Conservation (phyloP, 2,113 vertebrate genomes). For the Ceuthmochares aereus region DNA sequence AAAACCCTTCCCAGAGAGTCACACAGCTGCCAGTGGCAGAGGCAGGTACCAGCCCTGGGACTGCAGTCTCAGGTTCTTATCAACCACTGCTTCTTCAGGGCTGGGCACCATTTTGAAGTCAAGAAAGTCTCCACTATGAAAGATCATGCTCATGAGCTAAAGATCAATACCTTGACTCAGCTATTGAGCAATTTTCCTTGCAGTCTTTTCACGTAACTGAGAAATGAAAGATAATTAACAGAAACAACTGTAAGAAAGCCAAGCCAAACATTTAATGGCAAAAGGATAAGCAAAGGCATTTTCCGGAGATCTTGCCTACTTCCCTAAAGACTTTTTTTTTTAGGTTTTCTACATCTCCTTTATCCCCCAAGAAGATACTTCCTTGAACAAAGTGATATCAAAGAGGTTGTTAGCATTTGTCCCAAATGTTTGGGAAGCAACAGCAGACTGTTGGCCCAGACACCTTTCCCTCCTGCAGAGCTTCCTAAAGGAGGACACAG, state of each 20-base stretch:
- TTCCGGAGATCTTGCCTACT: neutral
- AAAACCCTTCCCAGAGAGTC: neutral
- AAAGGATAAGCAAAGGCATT: neutral
- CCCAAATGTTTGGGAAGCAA: neutral
- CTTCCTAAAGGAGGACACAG: neutral
- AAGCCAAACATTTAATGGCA: neutral
- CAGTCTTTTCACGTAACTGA: neutral
- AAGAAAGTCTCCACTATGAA: neutral
- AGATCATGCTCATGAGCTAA: neutral
- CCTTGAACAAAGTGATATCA: neutral
- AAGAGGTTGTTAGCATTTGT: neutral
- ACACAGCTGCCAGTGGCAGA: neutral
- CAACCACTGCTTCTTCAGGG: neutral
- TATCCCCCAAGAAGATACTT: neutral
- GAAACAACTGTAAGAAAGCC: neutral
- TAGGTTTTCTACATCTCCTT: neutral
- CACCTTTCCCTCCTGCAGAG: neutral
- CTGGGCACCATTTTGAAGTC: neutral
- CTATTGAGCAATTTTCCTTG: neutral
- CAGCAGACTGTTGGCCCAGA: rapidly evolving
- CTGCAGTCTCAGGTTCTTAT: neutral
- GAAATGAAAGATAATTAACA: neutral
- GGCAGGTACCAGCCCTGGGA: neutral
- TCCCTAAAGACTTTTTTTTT: neutral
- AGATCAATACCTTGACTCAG: neutral